These are phyloP conservation scores for Notarius lentiginosus DNA, from an alignment of 2,113 vertebrate genomes.

Conservation along the genomic window DNA sequence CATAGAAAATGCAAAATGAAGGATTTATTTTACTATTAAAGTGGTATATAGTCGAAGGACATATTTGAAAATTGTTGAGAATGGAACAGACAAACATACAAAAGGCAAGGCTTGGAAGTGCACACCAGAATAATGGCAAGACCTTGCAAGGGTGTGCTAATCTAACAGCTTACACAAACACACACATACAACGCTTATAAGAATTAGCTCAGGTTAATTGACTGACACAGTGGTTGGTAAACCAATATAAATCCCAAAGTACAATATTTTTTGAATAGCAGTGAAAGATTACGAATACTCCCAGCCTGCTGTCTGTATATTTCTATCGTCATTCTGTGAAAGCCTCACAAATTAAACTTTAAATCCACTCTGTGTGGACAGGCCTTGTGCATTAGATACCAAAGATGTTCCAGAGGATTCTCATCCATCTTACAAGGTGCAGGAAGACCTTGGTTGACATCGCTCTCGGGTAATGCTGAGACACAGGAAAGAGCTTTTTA, in stretches of 20 bases:
- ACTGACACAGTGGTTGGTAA: background rate
- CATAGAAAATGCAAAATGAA: background rate
- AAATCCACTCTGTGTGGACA: conserved; percentile 47
- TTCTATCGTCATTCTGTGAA: conserved; percentile 26
- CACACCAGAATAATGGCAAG: background rate
- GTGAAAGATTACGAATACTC: background rate
- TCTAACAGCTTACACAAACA: background rate
- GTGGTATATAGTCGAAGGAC: background rate
- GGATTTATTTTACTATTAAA: background rate
- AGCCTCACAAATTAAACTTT: conserved; percentile 48
- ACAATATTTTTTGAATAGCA: background rate
- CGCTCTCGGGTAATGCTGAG: conserved; percentile 31
- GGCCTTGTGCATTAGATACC: conserved; percentile 43
- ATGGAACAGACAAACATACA: background rate
- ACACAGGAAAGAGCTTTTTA: conserved; percentile 45
- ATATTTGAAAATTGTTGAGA: background rate
- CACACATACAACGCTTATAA: background rate
- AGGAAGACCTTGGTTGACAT: conserved; percentile 45
- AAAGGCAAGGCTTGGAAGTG: background rate
- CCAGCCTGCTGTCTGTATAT: background rate
- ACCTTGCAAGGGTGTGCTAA: background rate
- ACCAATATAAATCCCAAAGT: background rate
- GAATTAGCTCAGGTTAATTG: background rate
- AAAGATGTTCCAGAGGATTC: conserved; percentile 45
- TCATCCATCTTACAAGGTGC: conserved; percentile 44